A percentile compares a stretch with the other conserved stretches of the same genome.
phyloP scores from a whole-genome alignment of 2,113 vertebrate species.

The Solea solea region DNA sequence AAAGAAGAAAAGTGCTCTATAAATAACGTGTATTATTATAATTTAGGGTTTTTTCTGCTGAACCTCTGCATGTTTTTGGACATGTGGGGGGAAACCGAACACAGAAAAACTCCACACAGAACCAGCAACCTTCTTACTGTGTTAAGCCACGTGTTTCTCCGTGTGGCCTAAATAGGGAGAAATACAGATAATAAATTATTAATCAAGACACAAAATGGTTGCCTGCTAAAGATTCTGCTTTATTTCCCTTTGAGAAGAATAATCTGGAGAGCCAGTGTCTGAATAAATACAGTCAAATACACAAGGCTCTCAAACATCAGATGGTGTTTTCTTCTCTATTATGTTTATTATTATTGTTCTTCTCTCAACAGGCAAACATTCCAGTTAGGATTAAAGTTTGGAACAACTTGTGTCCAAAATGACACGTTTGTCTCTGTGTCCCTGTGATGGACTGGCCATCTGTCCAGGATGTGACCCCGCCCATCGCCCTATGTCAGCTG shows the following conservation, averaged over 20 bases:
- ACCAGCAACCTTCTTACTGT: no score
- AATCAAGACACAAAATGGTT: background rate
- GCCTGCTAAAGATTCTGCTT: background rate
- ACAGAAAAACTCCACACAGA: no score
- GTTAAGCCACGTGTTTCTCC: no score
- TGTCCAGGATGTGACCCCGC: no score
- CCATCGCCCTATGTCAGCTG: no score
- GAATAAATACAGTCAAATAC: background rate
- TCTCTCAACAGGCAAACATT: constrained; percentile 27
- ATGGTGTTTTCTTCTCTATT: constrained; percentile 24
- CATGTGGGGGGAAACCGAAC: no score
- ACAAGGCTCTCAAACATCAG: constrained; percentile 27
- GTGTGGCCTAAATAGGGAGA: background rate
- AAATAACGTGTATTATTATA: no score
- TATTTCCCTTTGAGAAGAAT: constrained; percentile 3
- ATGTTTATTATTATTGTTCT: background rate
- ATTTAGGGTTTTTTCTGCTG: no score
- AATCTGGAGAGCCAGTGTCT: background rate
- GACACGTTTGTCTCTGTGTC: no score
- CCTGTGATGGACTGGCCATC: no score
- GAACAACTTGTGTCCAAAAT: background rate
- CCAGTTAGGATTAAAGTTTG: constrained; percentile 4
- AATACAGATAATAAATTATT: background rate
- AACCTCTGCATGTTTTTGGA: no score
- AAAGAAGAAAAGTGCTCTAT: no score